phyloP scores from a whole-genome alignment of 2,113 vertebrate species.

The human region DNA sequence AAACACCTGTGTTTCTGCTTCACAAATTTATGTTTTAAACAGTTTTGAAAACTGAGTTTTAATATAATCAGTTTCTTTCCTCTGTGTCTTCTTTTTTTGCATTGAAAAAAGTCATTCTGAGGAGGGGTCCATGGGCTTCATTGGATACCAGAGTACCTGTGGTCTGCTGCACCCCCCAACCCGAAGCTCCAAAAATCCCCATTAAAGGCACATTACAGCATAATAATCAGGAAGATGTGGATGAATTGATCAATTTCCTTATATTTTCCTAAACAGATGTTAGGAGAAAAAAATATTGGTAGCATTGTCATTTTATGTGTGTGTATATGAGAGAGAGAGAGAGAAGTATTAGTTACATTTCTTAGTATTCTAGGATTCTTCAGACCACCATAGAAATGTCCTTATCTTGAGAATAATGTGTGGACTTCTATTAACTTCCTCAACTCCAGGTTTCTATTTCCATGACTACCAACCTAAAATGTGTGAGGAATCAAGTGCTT shows the following conservation, averaged over 20 bases:
- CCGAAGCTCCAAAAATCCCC: neutral
- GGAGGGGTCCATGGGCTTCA: neutral
- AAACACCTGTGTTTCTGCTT: neutral
- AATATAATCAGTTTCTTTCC: neutral
- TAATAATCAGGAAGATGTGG: neutral
- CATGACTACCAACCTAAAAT: neutral
- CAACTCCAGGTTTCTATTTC: neutral
- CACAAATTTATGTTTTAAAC: neutral
- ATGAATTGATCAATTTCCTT: neutral
- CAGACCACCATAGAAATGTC: neutral
- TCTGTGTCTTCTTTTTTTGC: neutral
- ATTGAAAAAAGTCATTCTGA: constrained; percentile 11
- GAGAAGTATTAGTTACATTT: neutral
- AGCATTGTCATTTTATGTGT: neutral
- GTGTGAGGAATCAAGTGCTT: neutral
- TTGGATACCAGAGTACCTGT: neutral
- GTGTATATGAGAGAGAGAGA: neutral
- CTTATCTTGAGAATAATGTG: neutral
- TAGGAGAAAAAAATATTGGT: neutral
- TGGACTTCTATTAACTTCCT: neutral
- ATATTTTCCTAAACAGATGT: neutral
- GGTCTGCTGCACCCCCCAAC: too few species aligned
- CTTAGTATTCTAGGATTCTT: neutral
- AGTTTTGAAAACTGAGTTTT: neutral
- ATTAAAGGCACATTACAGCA: neutral